Base-by-base conservation (phyloP, 2,797 vertebrate species). In the Xenopus petersii region DNA sequence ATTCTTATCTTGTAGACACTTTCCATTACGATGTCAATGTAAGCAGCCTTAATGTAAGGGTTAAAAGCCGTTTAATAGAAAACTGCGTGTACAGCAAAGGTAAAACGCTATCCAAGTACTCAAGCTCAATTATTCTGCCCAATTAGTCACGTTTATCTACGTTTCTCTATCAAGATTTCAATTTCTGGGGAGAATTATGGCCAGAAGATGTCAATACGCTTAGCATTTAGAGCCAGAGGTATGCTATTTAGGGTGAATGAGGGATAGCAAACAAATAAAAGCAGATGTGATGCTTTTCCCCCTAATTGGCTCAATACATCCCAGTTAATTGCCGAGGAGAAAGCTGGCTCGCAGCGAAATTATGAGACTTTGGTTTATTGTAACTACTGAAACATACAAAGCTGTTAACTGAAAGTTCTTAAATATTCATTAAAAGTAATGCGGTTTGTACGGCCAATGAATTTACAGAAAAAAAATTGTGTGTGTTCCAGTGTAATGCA, bases 61-160 rank as follows among this genome's bases (percentile, higher is more conserved):
- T 91, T 92, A 89, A 84, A 86, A 88, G 86, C 77, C 77, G 85
- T 92, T 88, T 85, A 87, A 84, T 76, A 86, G 85, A 91, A 60
- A 93, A 90, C 76, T 85, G 92, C 90, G 82, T 88, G 88, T 91
- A 89, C 89, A 90, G 92, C 93, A 91, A 88, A 90, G 86, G 84
- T 89, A 93, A 93, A 91, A 87, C 80, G 83, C 87, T 83, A 86
- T 88, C 89, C 82, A 82, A 84, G 83, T 88, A 83, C 12, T 66
- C 89, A 82, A 85, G 88, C 88, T 93, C 92, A 94, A 94, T 94
- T 93, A 95, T 93, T 94, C 93, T 91, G 91, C 92, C 88, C 94
- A 94, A 95, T 95, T 95, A 95, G 93, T 94, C 94, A 94, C 91
- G 89, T 92, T 92, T 91, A 93, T 92, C 89, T 93, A 89, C 89